Evolutionary conservation across 2,888 invertebrate species (phyloP), one percentile per base, ranked within the genome.

Genomic region (Crepidodera aurea): DNA sequence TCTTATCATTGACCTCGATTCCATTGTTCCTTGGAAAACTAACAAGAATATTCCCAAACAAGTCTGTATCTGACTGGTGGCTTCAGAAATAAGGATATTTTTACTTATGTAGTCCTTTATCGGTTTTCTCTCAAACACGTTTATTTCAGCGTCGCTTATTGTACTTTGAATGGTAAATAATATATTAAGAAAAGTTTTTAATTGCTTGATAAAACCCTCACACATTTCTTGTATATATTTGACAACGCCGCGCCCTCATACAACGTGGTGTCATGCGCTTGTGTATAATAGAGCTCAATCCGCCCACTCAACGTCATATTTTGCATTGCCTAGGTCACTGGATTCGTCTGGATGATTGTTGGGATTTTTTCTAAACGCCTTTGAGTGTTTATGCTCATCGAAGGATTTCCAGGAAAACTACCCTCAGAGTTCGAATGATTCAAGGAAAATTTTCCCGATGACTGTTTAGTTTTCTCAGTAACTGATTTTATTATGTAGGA

Each of bases 181-280:
- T n/a, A n/a, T n/a, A n/a, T n/a, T n/a, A n/a, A n/a, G n/a, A n/a
- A n/a, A n/a, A n/a, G n/a, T n/a, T n/a, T n/a, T n/a, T n/a, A n/a
- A n/a, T n/a, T n/a, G n/a, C n/a, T n/a, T n/a, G n/a, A n/a, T n/a
- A n/a, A n/a, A n/a, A n/a, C n/a, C n/a, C n/a, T n/a, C n/a, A n/a
- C n/a, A n/a, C n/a, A n/a, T n/a, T n/a, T n/a, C n/a, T n/a, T n/a
- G 44, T 44, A 16, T 13, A 2, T 6, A 22, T 19, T 10, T 22
- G 44, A 22, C 44, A 44, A 22, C 25, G 12, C 22, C 44, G 19
- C 22, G 2, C 22, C 22, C 13, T 34, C 13, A n/a, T 6, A 44
- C 18, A 44, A 44, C 44, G 44, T 44, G 44, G 19, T 22, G 44
- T 22, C 44, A 44, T 44, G 44, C 44, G 44, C 44, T 44, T 6